Percentiles rank a stretch among this genome's conserved stretches.
These are phyloP conservation scores for Bombus fervidus DNA, from an alignment of 1,140 invertebrate species.

Conservation along the genomic window DNA sequence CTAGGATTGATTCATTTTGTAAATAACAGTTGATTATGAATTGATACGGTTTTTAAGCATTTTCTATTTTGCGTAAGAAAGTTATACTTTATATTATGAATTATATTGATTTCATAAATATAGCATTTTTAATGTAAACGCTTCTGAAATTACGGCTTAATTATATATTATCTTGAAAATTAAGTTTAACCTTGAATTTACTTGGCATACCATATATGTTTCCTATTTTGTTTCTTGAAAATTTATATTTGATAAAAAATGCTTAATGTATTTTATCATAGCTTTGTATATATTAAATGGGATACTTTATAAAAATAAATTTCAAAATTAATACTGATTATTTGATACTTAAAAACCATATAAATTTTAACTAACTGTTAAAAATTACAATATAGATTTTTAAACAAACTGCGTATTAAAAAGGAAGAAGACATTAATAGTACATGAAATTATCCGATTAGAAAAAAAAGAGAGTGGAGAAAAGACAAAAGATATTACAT, in stretches of 20 bases:
- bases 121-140: background rate
- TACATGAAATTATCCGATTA: background rate
- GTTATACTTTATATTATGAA: background rate
- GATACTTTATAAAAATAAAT: background rate
- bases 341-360: background rate
- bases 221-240: background rate
- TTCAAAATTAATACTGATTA: background rate
- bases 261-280: background rate
- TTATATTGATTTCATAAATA: background rate
- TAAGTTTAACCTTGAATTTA: conserved; percentile 13
- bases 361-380: background rate
- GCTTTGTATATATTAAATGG: background rate
- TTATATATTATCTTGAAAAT: background rate
- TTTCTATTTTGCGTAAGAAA: background rate
- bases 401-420: background rate
- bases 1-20: conserved; percentile 39
- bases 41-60: background rate
- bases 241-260: background rate
- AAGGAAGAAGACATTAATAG: background rate
- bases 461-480: background rate
- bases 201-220: background rate
- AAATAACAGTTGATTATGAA: conserved; percentile 28
- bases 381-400: conserved; percentile 5
- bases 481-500: background rate
- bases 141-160: background rate